A percentile compares a stretch with the other conserved stretches of the same genome.
phyloP scores from a whole-genome alignment of 2,113 vertebrate genomes.

The Mastomys coucha region DNA sequence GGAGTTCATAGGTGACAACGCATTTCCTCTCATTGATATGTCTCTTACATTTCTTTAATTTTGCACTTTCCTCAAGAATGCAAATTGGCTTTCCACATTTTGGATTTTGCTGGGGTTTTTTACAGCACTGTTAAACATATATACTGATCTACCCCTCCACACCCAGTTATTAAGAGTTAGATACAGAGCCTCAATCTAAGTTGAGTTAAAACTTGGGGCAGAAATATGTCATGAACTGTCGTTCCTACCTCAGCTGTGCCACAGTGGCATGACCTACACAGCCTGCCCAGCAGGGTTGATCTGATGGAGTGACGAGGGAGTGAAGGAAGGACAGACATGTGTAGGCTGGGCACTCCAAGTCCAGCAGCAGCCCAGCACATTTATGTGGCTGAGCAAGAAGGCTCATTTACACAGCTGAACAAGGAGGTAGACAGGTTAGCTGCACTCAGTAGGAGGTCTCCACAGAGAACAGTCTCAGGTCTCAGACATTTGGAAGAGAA shows the following conservation, averaged over 20 bases:
- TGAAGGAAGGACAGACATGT: not conserved
- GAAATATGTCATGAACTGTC: not conserved
- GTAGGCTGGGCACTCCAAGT: too few relatives aligned
- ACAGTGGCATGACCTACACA: not conserved
- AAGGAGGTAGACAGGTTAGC: not conserved
- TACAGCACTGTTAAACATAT: not conserved
- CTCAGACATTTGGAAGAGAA: not conserved
- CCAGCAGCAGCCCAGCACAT: not conserved
- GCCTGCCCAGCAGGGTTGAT: not conserved
- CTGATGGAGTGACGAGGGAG: not conserved
- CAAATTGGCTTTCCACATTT: not conserved
- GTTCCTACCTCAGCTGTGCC: not conserved
- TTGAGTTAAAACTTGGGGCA: not conserved
- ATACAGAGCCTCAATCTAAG: not conserved
- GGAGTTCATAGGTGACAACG: constrained; percentile 1
- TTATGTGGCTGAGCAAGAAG: not conserved
- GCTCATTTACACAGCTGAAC: not conserved
- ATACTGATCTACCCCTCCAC: not conserved
- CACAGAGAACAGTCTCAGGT: not conserved
- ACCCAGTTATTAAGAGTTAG: constrained; percentile 3
- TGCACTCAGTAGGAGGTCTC: not conserved
- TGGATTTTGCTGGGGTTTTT: not conserved
- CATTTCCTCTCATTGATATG: not conserved
- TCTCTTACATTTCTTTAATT: not conserved
- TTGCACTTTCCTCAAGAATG: constrained; percentile 14